phyloP scores from a whole-genome alignment of 2,888 invertebrate genomes.

The Trimorus sp. region DNA sequence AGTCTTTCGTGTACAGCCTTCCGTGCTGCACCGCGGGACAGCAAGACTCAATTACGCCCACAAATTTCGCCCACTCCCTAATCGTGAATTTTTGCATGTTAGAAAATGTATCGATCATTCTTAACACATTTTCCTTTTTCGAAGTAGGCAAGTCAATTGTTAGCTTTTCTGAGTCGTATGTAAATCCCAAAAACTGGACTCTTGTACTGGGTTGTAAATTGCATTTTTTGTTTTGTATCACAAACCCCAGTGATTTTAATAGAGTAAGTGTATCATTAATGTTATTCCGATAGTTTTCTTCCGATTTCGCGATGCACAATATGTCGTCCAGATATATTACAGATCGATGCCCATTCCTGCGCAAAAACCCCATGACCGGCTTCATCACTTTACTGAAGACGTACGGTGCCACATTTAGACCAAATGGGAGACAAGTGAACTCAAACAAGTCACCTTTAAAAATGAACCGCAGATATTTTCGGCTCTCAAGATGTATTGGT shows the following conservation, averaged over 20 bases:
- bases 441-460: conserved; percentile 42
- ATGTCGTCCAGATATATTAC: conserved; percentile 11
- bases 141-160: not conserved
- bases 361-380: conserved; percentile 41
- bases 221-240: not conserved
- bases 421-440: conserved; percentile 62
- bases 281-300: not conserved
- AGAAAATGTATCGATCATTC: not conserved
- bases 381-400: conserved; percentile 64
- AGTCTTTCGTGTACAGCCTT: not conserved
- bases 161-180: no score
- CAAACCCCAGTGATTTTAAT: not conserved
- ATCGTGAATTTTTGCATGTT: not conserved
- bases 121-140: not conserved
- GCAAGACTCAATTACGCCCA: not conserved
- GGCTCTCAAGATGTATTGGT: not conserved
- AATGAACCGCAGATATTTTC: conserved; percentile 1
- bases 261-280: not conserved
- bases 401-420: conserved; percentile 56
- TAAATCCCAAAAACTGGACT: not conserved
- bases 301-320: not conserved
- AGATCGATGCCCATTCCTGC: not conserved
- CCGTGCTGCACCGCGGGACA: not conserved
- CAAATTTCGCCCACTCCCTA: not conserved
- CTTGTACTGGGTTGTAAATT: not conserved